Base-by-base conservation (phyloP, 2,888 invertebrate species). In the Scrobipalpa costella region DNA sequence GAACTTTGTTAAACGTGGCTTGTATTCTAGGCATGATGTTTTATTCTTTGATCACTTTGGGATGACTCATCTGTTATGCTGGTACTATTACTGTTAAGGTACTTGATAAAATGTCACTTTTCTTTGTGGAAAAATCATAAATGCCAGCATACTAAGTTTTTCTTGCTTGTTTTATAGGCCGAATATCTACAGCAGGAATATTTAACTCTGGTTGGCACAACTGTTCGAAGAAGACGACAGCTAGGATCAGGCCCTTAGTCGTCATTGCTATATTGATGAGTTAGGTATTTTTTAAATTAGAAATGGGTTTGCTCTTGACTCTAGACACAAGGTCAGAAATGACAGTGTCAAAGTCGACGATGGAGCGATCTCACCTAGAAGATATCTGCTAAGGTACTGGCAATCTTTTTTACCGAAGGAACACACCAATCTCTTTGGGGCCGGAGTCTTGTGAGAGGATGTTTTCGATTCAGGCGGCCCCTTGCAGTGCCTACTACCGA, bases 31-130 rank as follows among this genome's bases (percentile, higher is more conserved):
- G 7, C 7, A 49, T 36, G 5, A 9, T 36, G 7, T 57, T 44
- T 15, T 21, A 55, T 8, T 8, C 55, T 21, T 27, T 62, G 52
- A 49, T 63, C n/a, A 34, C 44, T 9, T 27, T 44, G 11, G 63
- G 63, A 2, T 57, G n/a, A 8, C 27, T 63, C 49, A 64, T 66
- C 61, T 66, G 66, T 57, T 64, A 57, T 38, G 64, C 64, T 11
- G 66, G 66, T 13, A 58, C 64, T 33, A 52, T 62, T 11, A 66
- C 66, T 19, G 57, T 66, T 11, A 64, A 66, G 57, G 66, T 64
- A 36, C 5, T 3, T 27, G 27, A 27, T 27, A 27, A 27, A 27
- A 27, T 27, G 27, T n/a, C n/a, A n/a, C 7, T 40, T 1, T 13
- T 44, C 3, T 1, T 15, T 15, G 15, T 15, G n/a, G 44, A 3